phyloP scores from a whole-genome alignment of 2,113 vertebrate genomes.

The Oophaga pumilio region DNA sequence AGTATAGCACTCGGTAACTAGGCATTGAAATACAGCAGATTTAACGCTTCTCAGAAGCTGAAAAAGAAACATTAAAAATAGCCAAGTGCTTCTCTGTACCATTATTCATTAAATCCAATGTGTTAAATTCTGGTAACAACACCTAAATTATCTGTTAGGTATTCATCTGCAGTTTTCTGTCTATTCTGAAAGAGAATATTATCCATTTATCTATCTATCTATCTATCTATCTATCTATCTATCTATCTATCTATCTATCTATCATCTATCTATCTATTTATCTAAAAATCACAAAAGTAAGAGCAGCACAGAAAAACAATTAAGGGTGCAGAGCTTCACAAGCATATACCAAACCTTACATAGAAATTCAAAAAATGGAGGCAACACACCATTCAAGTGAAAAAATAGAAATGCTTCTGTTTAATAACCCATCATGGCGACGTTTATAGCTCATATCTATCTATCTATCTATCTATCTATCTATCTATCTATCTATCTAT shows the following conservation, averaged over 20 bases:
- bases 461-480: neutral
- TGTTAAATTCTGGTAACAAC: neutral
- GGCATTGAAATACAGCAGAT: neutral
- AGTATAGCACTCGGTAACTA: neutral
- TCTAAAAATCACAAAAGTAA: too few species aligned
- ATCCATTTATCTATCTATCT: neutral
- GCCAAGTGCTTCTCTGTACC: neutral
- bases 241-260: neutral
- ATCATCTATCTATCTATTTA: neutral
- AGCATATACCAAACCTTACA: too few species aligned
- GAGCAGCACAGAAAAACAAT: too few species aligned
- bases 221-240: neutral
- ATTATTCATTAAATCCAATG: neutral
- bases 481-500: slow-evolving; percentile 12
- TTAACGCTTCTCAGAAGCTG: neutral
- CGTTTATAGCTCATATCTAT: too few species aligned
- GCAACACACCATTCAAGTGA: too few species aligned
- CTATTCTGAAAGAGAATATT: neutral
- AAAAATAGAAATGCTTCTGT: too few species aligned
- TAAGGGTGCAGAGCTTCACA: too few species aligned
- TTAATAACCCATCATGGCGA: too few species aligned
- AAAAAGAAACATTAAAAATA: neutral
- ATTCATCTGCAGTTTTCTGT: neutral
- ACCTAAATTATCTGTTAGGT: neutral
- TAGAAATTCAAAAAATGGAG: too few species aligned